Percentiles rank a stretch among this genome's conserved stretches.
Evolutionary conservation across 2,888 invertebrate genomes (phyloP).

Genomic region (Megamerina dolium): DNA sequence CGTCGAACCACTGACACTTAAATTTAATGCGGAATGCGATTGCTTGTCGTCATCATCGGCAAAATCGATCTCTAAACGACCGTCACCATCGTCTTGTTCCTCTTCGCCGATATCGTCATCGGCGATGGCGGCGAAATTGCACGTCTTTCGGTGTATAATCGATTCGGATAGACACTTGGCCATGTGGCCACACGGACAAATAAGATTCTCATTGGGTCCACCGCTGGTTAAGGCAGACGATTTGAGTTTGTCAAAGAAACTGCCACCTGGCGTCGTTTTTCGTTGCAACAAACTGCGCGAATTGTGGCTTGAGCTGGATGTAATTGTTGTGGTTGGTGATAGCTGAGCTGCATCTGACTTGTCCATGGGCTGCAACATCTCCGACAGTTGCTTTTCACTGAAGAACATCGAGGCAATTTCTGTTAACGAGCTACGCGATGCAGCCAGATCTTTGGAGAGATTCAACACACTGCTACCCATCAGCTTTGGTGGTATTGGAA

Average conservation of each 20-base stretch:
- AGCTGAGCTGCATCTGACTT: constrained; percentile 35
- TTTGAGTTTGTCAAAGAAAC: constrained; percentile 77
- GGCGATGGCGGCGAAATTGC: constrained; percentile 47
- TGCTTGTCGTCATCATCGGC: constrained; percentile 43
- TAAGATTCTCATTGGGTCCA: constrained; percentile 60
- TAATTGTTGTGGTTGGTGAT: constrained; percentile 35
- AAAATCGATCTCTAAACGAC: constrained; percentile 38
- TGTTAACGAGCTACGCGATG: constrained; percentile 48
- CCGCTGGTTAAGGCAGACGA: constrained; percentile 61
- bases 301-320: constrained; percentile 29
- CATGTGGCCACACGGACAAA: constrained; percentile 66
- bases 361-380: constrained; percentile 31
- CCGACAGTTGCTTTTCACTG: constrained; percentile 35
- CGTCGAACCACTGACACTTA: constrained; percentile 57
- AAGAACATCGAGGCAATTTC: constrained; percentile 54
- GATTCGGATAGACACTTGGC: constrained; percentile 77
- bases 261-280: constrained; percentile 55
- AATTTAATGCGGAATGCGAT: constrained; percentile 49
- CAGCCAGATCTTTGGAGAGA: constrained; percentile 42
- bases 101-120: constrained; percentile 37
- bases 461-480: constrained; percentile 40
- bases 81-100: constrained; percentile 33
- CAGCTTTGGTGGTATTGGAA: constrained; percentile 61
- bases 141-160: constrained; percentile 69
- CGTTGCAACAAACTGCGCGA: constrained; percentile 32